Evolutionary conservation across 92 coral and sea anemone genomes (phyloP).

Genomic region (Palythoa grandis): DNA sequence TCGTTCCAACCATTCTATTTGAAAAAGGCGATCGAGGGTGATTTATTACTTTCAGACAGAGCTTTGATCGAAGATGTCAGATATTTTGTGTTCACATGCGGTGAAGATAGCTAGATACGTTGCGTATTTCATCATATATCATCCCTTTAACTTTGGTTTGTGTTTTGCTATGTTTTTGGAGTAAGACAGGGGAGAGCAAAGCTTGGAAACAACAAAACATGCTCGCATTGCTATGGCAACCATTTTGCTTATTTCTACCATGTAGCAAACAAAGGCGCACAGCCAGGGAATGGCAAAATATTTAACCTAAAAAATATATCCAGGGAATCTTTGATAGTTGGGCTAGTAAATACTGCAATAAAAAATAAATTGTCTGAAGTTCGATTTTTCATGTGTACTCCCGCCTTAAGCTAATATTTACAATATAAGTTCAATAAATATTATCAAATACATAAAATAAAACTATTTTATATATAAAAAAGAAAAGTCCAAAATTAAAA

Average conservation of each 20-base stretch:
- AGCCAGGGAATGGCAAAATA: background rate
- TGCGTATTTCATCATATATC: background rate
- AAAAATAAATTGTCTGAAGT: background rate
- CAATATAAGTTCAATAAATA: no score
- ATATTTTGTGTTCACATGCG: background rate
- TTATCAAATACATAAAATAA: no score
- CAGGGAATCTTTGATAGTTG: background rate
- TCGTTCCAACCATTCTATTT: constrained; percentile 4
- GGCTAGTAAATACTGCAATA: background rate
- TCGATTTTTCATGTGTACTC: background rate
- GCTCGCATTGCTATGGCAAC: background rate
- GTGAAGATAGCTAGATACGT: background rate
- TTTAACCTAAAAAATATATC: background rate
- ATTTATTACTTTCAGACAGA: background rate
- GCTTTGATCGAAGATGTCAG: background rate
- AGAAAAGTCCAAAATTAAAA: no score
- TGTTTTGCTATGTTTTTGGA: background rate
- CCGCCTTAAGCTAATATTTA: no score
- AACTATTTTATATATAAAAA: no score
- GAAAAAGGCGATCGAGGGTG: background rate
- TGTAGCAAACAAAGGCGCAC: background rate
- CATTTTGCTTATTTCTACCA: background rate
- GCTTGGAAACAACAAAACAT: background rate
- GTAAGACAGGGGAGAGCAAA: background rate
- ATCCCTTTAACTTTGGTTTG: background rate